Evolutionary conservation across 64 coral and sea anemone species (phyloP).

Genomic region (Montipora efflorescens): DNA sequence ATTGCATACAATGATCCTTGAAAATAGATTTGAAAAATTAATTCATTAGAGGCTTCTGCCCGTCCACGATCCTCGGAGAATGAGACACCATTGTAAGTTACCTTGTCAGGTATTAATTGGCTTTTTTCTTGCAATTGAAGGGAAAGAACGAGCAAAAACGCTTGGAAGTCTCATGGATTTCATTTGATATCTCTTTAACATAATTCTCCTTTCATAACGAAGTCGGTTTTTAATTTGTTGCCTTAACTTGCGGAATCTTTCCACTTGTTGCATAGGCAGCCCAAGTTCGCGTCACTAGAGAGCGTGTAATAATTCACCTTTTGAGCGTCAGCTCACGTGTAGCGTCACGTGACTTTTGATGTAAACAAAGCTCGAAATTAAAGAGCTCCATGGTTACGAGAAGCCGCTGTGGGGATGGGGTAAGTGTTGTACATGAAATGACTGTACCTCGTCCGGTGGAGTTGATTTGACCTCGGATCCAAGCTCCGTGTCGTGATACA

Average conservation of each 20-base stretch:
- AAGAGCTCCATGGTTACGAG: too few species aligned
- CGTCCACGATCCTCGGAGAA: not conserved
- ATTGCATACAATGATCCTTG: not conserved
- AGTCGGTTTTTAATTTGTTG: constrained; percentile 38
- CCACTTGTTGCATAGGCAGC: too few species aligned
- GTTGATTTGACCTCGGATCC: too few species aligned
- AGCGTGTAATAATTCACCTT: too few species aligned
- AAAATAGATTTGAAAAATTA: constrained; percentile 14
- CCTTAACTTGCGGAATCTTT: constrained; percentile 38
- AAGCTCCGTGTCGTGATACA: too few species aligned
- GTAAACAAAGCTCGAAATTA: too few species aligned
- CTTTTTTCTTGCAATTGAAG: constrained; percentile 40
- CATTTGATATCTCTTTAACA: constrained; percentile 21
- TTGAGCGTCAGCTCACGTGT: too few species aligned
- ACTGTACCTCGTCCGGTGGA: too few species aligned
- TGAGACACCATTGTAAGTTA: constrained; percentile 33
- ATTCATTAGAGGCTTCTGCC: not conserved
- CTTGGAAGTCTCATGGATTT: constrained; percentile 30
- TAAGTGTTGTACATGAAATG: too few species aligned
- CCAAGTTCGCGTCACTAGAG: too few species aligned
- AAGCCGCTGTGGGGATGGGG: too few species aligned
- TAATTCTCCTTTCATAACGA: constrained; percentile 32
- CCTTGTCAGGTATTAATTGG: constrained; percentile 16
- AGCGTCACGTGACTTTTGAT: too few species aligned
- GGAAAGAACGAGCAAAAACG: constrained; percentile 43